Base-by-base conservation (phyloP, 2,888 invertebrate genomes). In the Aleiodes testaceus region DNA sequence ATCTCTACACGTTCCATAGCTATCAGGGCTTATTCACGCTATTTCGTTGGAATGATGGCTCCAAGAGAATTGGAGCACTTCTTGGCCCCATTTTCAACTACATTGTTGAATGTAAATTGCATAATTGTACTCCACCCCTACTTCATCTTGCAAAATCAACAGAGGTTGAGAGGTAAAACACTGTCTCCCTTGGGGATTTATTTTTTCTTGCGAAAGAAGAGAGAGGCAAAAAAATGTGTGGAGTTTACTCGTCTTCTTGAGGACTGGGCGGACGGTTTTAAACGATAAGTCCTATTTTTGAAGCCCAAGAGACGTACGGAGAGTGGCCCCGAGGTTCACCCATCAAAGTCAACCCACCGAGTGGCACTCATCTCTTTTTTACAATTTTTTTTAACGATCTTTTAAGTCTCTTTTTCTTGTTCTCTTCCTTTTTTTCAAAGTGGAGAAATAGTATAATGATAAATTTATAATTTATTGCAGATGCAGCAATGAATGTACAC, bases 401-500 rank as follows among this genome's bases (percentile, higher is more conserved):
- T 7, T 65, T 12, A 20, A 16, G 30, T 59, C 49, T 18, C 61
- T n/a, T 18, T 30, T 64, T 26, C 3, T n/a, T 36, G 3, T 45
- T 45, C 2, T 36, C 16, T 14, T 36, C 30, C 14, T 45, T 14
- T 45, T 14, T 14, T 45, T 14, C 45, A 4, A 4, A 1, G 3
- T 4, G 7, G 4, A 45, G 9, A 45, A 45, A 2, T 45, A 45
- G 26, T 5, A 5, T 3, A 26, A 26, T 26, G 0, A 26, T 5
- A 26, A 3, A 26, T 26, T 26, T 26, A 1, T 26, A 5, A 5
- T 26, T 26, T 5, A 26, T 26, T 26, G 1, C 26, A 26, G 26
- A 44, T 52, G 59, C 49, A 59, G 70, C 26, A 53, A 76, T 79
- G 77, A 77, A 74, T 63, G 66, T 77, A 47, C 63, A 79, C 12